Base-by-base conservation (phyloP, 2,797 vertebrate genomes). In the Gouania willdenowi region DNA sequence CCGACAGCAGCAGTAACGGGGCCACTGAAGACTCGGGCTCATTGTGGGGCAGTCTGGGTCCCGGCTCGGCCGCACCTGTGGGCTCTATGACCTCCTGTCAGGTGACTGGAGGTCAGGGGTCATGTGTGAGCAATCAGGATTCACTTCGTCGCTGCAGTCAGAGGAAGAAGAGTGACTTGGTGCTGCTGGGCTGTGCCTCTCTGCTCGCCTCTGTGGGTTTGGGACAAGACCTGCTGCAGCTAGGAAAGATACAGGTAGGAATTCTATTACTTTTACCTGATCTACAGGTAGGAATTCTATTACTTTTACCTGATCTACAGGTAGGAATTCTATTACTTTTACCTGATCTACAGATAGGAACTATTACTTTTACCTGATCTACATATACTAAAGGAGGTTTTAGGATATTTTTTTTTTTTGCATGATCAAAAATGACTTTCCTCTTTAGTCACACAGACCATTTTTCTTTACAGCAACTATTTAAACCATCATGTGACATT, bases 201-300 rank as follows among this genome's bases (percentile, higher is more conserved):
- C 46, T 94, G 44, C 80, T 94, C n/a, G 87, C 91, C 0, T 87
- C 92, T 0, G 87, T 95, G 8, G 92, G 73, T 4, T 79, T 94
- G 3, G 92, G 93, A 1, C 83, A 84, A 0, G 91, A 93, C 43
- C 77, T 94, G 47, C 59, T 85, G 1, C 90, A 91, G 58, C 75
- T 89, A 30, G 91, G 91, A 4, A 82, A 74, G 13, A 63, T 83
- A 2, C 89, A 91, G 60, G 80, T 90, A 26, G 46, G 57, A n/a
- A 12, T 19, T n/a, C 14, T n/a, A n/a, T n/a, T n/a, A n/a, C n/a
- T n/a, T n/a, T n/a, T n/a, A n/a, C n/a, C n/a, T n/a, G n/a, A n/a
- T n/a, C n/a, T n/a, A n/a, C n/a, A n/a, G n/a, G n/a, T n/a, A n/a
- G n/a, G n/a, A n/a, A n/a, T n/a, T n/a, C n/a, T n/a, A n/a, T n/a